Conservation (phyloP, 1,140 invertebrate species). For the Apis florea region DNA sequence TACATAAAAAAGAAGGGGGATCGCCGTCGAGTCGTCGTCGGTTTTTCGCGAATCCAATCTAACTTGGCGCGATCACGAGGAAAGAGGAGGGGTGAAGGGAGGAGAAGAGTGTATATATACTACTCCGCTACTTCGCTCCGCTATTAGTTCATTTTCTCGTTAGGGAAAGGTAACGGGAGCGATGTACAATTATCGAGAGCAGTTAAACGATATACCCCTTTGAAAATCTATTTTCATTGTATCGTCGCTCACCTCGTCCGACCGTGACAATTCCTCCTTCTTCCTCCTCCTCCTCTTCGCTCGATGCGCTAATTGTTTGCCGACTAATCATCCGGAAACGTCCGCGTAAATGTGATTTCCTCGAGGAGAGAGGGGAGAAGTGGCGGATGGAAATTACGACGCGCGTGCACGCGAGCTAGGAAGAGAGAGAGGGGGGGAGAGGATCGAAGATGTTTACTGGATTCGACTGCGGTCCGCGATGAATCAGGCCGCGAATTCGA, state of each 20-base stretch:
- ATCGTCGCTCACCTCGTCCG: background rate
- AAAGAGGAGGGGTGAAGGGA: background rate
- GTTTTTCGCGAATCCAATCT: conserved; percentile 1
- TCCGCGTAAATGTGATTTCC: conserved; percentile 13
- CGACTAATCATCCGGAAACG: conserved; percentile 16
- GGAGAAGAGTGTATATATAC: too few relatives aligned
- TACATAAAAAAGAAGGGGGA: background rate
- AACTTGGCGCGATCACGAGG: conserved; percentile 12
- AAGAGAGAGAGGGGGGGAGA: conserved; percentile 1
- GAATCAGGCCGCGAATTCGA: conserved; percentile 65
- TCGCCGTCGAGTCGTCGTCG: conserved; percentile 2
- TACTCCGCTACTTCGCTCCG: background rate
- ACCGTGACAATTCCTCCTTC: background rate
- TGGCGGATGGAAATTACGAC: background rate
- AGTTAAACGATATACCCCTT: conserved; percentile 13
- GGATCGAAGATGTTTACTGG: conserved; percentile 66
- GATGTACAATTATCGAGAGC: conserved; percentile 5
- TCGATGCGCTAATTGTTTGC: conserved; percentile 22
- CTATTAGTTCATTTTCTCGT: conserved; percentile 25
- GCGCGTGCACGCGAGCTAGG: background rate
- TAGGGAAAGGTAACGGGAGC: background rate
- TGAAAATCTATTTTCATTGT: background rate
- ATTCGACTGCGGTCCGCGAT: conserved; percentile 42
- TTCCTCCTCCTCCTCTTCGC: background rate
- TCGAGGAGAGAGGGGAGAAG: too few relatives aligned